phyloP scores from a whole-genome alignment of 1,140 invertebrate genomes.

The Sogatella furcifera region DNA sequence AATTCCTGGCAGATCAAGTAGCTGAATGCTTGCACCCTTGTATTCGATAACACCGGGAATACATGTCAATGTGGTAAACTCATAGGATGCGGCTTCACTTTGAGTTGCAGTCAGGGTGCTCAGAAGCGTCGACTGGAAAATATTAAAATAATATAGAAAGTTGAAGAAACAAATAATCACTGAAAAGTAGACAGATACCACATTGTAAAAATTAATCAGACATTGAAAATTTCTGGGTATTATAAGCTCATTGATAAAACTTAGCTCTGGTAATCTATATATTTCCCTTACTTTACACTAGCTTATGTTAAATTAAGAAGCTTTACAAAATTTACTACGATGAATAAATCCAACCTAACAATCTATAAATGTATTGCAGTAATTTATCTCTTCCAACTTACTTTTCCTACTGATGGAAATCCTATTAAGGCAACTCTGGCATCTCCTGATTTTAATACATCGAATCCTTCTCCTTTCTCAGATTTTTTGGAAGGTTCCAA shows the following conservation, averaged over 20 bases:
- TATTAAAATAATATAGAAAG: neutral
- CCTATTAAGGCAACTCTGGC: conserved; percentile 96
- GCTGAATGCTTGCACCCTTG: conserved; percentile 95
- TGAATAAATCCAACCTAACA: too few species aligned
- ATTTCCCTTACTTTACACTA: too few species aligned
- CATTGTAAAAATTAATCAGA: too few species aligned
- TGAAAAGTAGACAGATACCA: too few species aligned
- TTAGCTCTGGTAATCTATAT: too few species aligned
- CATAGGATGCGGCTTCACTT: conserved; percentile 93
- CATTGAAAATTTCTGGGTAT: too few species aligned
- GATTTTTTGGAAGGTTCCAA: conserved; percentile 91
- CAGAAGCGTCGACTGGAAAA: conserved; percentile 73
- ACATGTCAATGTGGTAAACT: conserved; percentile 98
- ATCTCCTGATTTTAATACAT: conserved; percentile 99
- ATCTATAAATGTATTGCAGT: too few species aligned
- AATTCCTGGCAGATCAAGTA: conserved; percentile 93
- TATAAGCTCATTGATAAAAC: too few species aligned
- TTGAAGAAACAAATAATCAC: too few species aligned
- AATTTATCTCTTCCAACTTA: too few species aligned
- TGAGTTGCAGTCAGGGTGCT: conserved; percentile 89
- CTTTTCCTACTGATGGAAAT: conserved; percentile 92
- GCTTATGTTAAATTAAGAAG: too few species aligned
- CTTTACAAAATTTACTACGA: too few species aligned
- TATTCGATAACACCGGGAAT: conserved; percentile 98
- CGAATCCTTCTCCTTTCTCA: conserved; percentile 98